Evolutionary conservation across 2,888 invertebrate species (phyloP).

Genomic region (Axea sp.): DNA sequence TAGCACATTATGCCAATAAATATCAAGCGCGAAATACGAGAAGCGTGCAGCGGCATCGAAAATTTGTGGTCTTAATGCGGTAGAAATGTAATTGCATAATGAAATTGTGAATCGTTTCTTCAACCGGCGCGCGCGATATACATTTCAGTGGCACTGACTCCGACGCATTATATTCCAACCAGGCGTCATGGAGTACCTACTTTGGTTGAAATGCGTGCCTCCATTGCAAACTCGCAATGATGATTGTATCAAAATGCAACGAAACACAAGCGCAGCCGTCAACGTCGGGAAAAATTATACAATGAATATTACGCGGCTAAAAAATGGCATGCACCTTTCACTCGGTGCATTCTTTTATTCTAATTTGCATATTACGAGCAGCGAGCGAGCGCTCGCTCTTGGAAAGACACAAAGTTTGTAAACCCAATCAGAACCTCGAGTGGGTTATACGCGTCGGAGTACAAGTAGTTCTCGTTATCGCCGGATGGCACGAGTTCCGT

Average conservation of each 20-base stretch:
- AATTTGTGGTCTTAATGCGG: slow-evolving; percentile 44
- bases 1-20: slow-evolving; percentile 4
- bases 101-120: slow-evolving; percentile 51
- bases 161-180: slow-evolving; percentile 46
- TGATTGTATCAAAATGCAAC: slow-evolving; percentile 52
- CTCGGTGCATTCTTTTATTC: slow-evolving; percentile 18
- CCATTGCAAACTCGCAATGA: slow-evolving; percentile 40
- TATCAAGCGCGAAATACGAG: slow-evolving; percentile 12
- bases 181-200: slow-evolving; percentile 41
- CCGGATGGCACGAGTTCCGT: slow-evolving; percentile 56
- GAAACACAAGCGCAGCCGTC: slow-evolving; percentile 4
- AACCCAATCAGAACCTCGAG: slow-evolving; percentile 54
- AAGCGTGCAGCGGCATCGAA: slow-evolving; percentile 14
- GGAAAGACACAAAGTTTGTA: slow-evolving; percentile 52
- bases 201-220: slow-evolving; percentile 47
- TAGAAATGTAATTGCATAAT: slow-evolving; percentile 43
- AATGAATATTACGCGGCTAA: slow-evolving; percentile 11
- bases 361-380: slow-evolving; percentile 53
- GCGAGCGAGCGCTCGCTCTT: slow-evolving; percentile 11
- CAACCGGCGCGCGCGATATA: slow-evolving; percentile 30
- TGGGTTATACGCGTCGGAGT: slow-evolving; percentile 45
- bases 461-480: slow-evolving; percentile 56
- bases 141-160: slow-evolving; percentile 45
- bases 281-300: slow-evolving; percentile 3
- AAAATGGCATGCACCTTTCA: neutral